phyloP scores from a whole-genome alignment of 2,888 invertebrate species.

The Lepidocyrtinus sp. region DNA sequence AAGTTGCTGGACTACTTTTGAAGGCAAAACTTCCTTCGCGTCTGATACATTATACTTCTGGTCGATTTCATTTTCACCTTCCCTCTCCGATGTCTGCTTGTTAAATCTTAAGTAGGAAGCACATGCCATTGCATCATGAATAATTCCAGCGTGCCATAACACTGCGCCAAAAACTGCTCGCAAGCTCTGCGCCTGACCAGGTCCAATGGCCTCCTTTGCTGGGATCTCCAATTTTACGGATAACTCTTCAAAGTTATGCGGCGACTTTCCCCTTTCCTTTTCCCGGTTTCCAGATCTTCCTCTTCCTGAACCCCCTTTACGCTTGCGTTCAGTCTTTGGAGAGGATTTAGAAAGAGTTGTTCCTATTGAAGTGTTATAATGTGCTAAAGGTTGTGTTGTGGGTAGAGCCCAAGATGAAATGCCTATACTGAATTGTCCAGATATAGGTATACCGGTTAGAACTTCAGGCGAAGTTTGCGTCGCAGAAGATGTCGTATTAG shows the following conservation, averaged over 20 bases:
- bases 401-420: slow-evolving; percentile 71
- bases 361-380: slow-evolving; percentile 18
- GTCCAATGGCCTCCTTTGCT: slow-evolving; percentile 88
- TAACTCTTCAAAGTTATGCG: slow-evolving; percentile 43
- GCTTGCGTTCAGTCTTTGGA: slow-evolving; percentile 65
- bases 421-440: slow-evolving; percentile 79
- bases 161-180: slow-evolving; percentile 97
- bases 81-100: slow-evolving; percentile 72
- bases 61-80: slow-evolving; percentile 3
- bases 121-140: slow-evolving; percentile 98
- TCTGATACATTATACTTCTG: not conserved
- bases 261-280: slow-evolving; percentile 58
- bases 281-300: slow-evolving; percentile 51
- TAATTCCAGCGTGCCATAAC: slow-evolving; percentile 97
- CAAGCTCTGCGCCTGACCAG: slow-evolving; percentile 91
- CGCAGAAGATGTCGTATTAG: slow-evolving; percentile 74
- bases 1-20: not conserved
- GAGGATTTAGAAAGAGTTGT: slow-evolving; percentile 44
- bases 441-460: slow-evolving; percentile 73
- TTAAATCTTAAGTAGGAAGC: slow-evolving; percentile 97
- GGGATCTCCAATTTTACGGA: slow-evolving; percentile 73
- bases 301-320: slow-evolving; percentile 54
- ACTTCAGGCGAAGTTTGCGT: slow-evolving; percentile 80
- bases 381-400: slow-evolving; percentile 72
- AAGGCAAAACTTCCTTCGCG: not conserved